Percentiles rank a stretch among this genome's conserved stretches.
Conservation (phyloP, 2,113 vertebrate species). For the Apistogramma diplotaenia region DNA sequence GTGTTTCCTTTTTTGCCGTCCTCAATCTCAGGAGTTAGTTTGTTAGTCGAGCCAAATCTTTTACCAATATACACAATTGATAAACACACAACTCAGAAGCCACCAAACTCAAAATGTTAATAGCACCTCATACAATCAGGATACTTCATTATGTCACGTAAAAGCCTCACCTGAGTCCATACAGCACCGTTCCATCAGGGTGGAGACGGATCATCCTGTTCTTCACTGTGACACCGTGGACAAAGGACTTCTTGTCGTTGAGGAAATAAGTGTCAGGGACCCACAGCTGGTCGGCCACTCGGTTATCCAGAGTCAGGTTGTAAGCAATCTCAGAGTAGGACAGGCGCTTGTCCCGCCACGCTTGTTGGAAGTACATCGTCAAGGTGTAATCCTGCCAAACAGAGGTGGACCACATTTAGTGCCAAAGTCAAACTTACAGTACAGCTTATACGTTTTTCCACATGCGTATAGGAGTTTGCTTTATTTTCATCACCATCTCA, state of each 20-base stretch:
- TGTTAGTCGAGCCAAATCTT: background rate
- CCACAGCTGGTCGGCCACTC: constrained; percentile 98
- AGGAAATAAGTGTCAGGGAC: constrained; percentile 98
- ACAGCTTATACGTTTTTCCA: background rate
- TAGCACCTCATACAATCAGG: background rate
- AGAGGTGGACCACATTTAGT: background rate
- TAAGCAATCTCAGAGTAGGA: constrained; percentile 98
- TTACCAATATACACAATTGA: background rate
- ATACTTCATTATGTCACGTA: background rate
- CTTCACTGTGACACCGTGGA: constrained; percentile 98
- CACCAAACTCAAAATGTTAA: background rate
- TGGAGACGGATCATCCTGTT: constrained; percentile 99
- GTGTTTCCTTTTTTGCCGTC: background rate
- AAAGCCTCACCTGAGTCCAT: constrained; percentile 90
- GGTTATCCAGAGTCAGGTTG: constrained; percentile 97
- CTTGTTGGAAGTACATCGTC: constrained; percentile 99
- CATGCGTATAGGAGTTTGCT: background rate
- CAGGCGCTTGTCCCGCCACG: constrained; percentile 96
- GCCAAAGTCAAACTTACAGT: background rate
- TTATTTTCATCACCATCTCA: background rate
- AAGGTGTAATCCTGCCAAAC: constrained; percentile 92
- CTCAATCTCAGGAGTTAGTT: background rate
- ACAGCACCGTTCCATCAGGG: constrained; percentile 95
- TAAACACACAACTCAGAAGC: background rate
- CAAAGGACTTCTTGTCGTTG: constrained; percentile 99